Percentiles rank a stretch among this genome's conserved stretches.
Evolutionary conservation across 2,797 vertebrate genomes (phyloP).

Genomic region (Alauda arvensis): DNA sequence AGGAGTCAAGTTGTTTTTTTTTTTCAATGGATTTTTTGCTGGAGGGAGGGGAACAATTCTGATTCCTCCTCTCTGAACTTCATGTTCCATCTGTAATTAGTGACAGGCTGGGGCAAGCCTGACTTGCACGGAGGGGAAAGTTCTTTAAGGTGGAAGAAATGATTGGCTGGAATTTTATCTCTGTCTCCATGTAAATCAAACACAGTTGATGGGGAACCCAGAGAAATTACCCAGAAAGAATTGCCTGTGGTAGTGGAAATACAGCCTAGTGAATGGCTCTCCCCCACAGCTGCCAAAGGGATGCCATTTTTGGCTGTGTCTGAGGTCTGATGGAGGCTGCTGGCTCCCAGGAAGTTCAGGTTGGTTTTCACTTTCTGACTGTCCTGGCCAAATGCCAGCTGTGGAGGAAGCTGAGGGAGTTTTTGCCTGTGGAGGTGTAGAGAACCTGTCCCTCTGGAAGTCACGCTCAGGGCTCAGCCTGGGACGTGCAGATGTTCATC

Average conservation of each 20-base stretch:
- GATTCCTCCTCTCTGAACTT: conserved; percentile 57
- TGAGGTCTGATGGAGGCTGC: not conserved
- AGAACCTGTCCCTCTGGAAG: not conserved
- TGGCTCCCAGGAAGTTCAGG: not conserved
- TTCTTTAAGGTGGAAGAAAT: conserved; percentile 32
- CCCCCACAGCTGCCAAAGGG: not conserved
- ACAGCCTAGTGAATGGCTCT: not conserved
- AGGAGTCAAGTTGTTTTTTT: not conserved
- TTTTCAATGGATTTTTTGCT: conserved; percentile 35
- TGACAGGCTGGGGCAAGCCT: conserved; percentile 69
- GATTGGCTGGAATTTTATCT: conserved; percentile 20
- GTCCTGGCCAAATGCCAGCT: not conserved
- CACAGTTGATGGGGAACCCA: not conserved
- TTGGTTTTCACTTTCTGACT: not conserved
- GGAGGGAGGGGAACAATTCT: conserved; percentile 35
- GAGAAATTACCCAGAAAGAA: not conserved
- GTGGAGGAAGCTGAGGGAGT: not conserved
- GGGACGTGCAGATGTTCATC: not conserved
- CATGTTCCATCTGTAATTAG: conserved; percentile 69
- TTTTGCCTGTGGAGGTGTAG: not conserved
- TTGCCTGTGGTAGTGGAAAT: not conserved
- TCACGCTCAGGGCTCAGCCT: not conserved
- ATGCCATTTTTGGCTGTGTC: not conserved
- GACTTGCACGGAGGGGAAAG: conserved; percentile 9
- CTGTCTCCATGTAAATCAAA: not conserved